These are phyloP conservation scores for Ursus arctos DNA, from an alignment of 2,113 vertebrate species.

Conservation along the genomic window DNA sequence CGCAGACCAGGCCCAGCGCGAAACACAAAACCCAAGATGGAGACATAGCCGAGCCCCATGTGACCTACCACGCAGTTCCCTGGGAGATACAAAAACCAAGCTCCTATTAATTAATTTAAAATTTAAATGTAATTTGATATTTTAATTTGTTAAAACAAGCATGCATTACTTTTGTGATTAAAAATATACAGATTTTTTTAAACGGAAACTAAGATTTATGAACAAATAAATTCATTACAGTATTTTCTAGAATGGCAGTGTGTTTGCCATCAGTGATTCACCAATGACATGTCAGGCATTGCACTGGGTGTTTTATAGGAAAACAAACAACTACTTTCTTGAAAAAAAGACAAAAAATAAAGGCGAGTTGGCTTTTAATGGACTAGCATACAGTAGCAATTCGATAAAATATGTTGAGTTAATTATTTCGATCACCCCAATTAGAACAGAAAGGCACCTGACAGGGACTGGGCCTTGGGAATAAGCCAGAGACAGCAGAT, in stretches of 20 bases:
- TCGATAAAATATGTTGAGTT: not conserved
- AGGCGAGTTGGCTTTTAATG: not conserved
- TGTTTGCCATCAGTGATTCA: not conserved
- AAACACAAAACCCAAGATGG: not conserved
- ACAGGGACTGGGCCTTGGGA: not conserved
- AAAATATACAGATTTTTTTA: slow-evolving; percentile 1
- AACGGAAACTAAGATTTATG: slow-evolving; percentile 20
- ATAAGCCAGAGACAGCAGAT: not conserved
- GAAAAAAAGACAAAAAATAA: not conserved
- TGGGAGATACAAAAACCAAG: not conserved
- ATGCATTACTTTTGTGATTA: slow-evolving; percentile 48
- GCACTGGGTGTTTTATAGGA: not conserved
- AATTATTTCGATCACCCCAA: not conserved
- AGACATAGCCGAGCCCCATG: not conserved
- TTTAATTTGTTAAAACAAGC: slow-evolving; percentile 65
- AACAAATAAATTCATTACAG: not conserved
- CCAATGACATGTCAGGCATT: not conserved
- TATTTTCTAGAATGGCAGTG: not conserved
- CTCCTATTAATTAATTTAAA: slow-evolving; percentile 62
- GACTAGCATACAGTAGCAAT: not conserved
- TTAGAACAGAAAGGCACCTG: not conserved
- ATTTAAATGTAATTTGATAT: slow-evolving; percentile 66
- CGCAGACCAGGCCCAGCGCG: not conserved
- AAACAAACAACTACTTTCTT: not conserved
- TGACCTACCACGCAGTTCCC: not conserved